phyloP scores from a whole-genome alignment of 2,113 vertebrate species.

The Corythornis vintsioides region DNA sequence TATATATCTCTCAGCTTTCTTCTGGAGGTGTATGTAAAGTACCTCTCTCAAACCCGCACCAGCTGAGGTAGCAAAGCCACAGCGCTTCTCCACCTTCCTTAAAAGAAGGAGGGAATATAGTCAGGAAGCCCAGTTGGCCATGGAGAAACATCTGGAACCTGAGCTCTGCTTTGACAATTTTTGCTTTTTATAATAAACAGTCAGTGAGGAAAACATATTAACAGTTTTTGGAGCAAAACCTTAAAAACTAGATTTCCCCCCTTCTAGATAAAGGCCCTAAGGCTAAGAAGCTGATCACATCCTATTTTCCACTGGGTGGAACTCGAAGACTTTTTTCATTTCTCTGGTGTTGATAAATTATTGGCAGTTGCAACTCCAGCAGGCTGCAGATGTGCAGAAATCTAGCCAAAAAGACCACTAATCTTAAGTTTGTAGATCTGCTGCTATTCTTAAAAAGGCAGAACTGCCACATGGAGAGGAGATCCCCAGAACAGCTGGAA shows the following conservation, averaged over 20 bases:
- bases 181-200: not conserved
- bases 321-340: not conserved
- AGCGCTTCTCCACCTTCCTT: not conserved
- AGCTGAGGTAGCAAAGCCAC: not conserved
- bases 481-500: not conserved
- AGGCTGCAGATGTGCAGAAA: not conserved
- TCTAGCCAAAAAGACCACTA: not conserved
- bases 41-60: not conserved
- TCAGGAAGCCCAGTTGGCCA: not conserved
- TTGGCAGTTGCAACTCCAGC: not conserved
- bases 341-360: not conserved
- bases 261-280: not conserved
- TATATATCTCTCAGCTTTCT: not conserved
- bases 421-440: not conserved
- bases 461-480: not conserved
- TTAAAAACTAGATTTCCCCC: not conserved
- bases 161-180: not conserved
- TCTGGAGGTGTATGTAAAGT: not conserved
- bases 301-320: constrained; percentile 14
- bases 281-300: not conserved
- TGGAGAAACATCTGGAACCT: not conserved
- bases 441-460: not conserved
- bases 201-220: not conserved
- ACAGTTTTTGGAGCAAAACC: not conserved
- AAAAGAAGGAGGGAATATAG: not conserved